Base-by-base conservation (phyloP, 2,113 vertebrate genomes). In the Corythaeola cristata region DNA sequence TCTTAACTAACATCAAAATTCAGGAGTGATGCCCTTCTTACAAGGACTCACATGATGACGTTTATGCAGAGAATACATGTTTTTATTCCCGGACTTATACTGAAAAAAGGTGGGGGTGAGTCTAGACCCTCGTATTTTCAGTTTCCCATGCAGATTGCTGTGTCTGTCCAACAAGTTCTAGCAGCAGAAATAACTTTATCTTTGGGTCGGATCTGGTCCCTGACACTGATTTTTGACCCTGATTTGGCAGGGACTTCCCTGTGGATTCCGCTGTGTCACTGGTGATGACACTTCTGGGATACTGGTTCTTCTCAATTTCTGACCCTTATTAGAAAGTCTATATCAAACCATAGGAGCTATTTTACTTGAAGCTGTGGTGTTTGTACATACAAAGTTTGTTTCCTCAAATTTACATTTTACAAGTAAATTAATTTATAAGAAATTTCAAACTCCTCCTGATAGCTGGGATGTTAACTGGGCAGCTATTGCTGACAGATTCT, bases 251-350 rank as follows among this genome's bases (percentile, higher is more conserved):
- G 56, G 56, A 30, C 15, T 83, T 88, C 37, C 17, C 49, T 86
- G 24, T 6, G 24, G 41, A 19, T 62, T 92, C 15, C 10, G 16
- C 53, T 0, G 0, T 1, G 6, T 72, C 5, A 2, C 39, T 53
- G 27, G 7, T 64, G 49, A 14, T 32, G 12, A 35, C 4, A 3
- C 9, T 75, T 75, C 28, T 60, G 53, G 12, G 33, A 52, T 68
- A 35, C 8, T 52, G 26, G 8, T 62, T 64, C 3, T 64, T 15
- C 60, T 64, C 73, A 85, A 68, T 88, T 93, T 86, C 58, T 83
- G 59, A 73, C 55, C 21, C 39, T 1, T 1, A 39, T 22, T 53
- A 53, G n/a, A 64, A 88, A 53, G 22, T 49, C 56, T 62, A 0
- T 64, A 27, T 50, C 35, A 73, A 77, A 66, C 71, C n/a, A 24